Evolutionary conservation across 2,888 invertebrate genomes (phyloP), one percentile per base, ranked within the genome.

Genomic region (Diadromus collaris): DNA sequence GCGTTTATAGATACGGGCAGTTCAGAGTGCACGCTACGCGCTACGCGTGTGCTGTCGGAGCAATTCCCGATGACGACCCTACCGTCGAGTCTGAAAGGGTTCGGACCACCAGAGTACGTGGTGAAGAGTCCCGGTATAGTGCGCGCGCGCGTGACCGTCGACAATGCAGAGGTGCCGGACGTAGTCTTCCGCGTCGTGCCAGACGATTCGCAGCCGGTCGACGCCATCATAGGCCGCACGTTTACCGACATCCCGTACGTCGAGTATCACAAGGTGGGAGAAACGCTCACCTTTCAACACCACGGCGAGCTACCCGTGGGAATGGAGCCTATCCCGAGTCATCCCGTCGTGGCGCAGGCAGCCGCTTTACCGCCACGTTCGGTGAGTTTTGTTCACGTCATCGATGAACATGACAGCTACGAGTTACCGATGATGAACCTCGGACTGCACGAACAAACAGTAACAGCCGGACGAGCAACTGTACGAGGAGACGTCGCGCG

Each of bases 11-110:
- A 63, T 16, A 51, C 65, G 4, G 76, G 76, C 1, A 68, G 54
- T 16, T 56, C 76, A 1, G 71, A 67, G n/a, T 79, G 79, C 29
- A 76, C 68, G 1, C 54, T 79, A 10, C 70, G 68, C 2, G 68
- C 65, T 7, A 67, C 63, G 1, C 13, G 54, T 9, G 75, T 32
- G 27, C 19, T 56, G 1, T 13, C 27, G 19, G 58, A 69, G 27
- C 4, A 6, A 2, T 58, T 69, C 3, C 7, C 7, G 2, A 69
- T 69, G 24, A 6, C 19, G 6, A 27, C 56, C 29, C 7, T 10
- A 21, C 24, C 24, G 3, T 7, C 51, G 21, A 10, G 10, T 2
- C 24, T 51, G 2, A 24, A 51, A 9, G 51, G 51, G 1, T 51
- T 51, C 51, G 51, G 24, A 2, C 24, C 51, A 4, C 65, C 56